Percentiles rank a stretch among this genome's conserved stretches.
Conservation (phyloP, 2,797 vertebrate species). For the Pyrrhura leucotis region DNA sequence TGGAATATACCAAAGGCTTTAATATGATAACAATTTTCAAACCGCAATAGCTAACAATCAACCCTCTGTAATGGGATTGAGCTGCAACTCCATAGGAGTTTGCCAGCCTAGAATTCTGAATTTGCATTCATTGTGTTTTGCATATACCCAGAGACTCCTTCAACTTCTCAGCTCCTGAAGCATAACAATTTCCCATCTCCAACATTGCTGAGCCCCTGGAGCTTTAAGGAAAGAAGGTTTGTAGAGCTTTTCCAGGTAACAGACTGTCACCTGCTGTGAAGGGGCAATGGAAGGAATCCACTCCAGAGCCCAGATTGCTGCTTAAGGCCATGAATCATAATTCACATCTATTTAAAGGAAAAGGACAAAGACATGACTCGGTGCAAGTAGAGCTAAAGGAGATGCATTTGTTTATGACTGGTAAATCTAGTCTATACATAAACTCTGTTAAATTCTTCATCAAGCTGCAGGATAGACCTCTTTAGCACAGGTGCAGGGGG, state of each 20-base stretch:
- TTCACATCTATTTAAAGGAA: neutral
- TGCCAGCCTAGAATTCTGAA: neutral
- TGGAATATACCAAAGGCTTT: neutral
- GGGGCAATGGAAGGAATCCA: neutral
- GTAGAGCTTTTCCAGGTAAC: neutral
- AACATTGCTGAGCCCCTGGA: neutral
- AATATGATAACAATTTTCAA: neutral
- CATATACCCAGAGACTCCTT: neutral
- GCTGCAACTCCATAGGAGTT: neutral
- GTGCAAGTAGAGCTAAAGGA: neutral
- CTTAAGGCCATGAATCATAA: neutral
- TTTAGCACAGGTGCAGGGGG: neutral
- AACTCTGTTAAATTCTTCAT: neutral
- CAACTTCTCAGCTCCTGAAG: neutral
- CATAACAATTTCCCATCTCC: neutral
- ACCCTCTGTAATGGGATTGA: neutral
- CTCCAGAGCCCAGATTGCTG: neutral
- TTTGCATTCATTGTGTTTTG: neutral
- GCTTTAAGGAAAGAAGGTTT: neutral
- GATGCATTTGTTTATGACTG: neutral
- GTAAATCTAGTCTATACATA: neutral
- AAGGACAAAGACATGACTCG: neutral
- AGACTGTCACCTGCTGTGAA: neutral
- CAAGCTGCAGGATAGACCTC: neutral
- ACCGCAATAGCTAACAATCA: neutral